Evolutionary conservation across 2,797 vertebrate genomes (phyloP).

Genomic region (Phoebastria nigripes): DNA sequence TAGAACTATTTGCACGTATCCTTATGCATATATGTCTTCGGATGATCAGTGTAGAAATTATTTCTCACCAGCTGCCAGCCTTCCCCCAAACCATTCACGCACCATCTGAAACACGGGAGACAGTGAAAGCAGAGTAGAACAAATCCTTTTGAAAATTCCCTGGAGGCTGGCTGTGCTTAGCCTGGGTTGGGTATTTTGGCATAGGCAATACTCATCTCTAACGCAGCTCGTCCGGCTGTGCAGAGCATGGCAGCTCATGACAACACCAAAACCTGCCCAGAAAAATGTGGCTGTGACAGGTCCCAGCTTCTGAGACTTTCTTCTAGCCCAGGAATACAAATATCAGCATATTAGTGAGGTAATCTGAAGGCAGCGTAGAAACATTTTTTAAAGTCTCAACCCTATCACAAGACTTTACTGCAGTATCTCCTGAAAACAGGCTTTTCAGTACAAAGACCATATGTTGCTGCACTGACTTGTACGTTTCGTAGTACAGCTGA

Average conservation of each 20-base stretch:
- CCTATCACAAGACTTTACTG: neutral
- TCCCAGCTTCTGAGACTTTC: neutral
- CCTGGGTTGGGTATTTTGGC: neutral
- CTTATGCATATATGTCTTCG: neutral
- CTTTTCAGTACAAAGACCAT: neutral
- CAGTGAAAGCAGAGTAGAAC: neutral
- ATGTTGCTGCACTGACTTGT: neutral
- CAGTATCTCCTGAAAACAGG: neutral
- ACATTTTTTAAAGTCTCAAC: neutral
- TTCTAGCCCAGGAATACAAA: neutral
- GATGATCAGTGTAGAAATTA: neutral
- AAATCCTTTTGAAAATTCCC: neutral
- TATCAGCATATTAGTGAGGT: neutral
- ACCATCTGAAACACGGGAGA: neutral
- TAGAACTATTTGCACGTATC: neutral
- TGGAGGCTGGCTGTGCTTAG: neutral
- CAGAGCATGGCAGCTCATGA: neutral
- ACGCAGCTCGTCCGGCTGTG: fast-evolving
- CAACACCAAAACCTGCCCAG: neutral
- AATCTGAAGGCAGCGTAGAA: neutral
- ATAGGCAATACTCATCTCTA: neutral
- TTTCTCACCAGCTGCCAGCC: neutral
- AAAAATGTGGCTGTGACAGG: no score
- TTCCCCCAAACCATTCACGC: neutral
- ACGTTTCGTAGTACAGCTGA: neutral